These are phyloP conservation scores for Chlorospingus semifuscus DNA, from an alignment of 2,797 vertebrate genomes.

Conservation along the genomic window DNA sequence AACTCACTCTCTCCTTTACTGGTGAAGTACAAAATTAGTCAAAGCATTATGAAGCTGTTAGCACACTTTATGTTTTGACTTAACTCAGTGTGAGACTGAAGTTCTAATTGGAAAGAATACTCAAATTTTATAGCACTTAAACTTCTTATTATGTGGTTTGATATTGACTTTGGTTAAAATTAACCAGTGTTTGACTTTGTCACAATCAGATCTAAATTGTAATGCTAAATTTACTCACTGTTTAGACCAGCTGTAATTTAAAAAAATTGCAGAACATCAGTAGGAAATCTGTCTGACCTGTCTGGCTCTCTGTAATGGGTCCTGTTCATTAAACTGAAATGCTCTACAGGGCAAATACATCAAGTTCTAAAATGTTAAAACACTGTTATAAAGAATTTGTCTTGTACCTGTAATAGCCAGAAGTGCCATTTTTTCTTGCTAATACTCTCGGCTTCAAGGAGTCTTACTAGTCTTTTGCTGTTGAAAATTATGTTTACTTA, in stretches of 20 bases:
- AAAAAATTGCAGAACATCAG: slow-evolving; percentile 55
- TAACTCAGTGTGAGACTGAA: background rate
- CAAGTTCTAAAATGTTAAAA: slow-evolving; percentile 57
- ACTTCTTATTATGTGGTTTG: slow-evolving; percentile 40
- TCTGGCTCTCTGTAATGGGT: background rate
- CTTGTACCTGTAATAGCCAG: slow-evolving; percentile 57
- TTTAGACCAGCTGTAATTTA: slow-evolving; percentile 41
- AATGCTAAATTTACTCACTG: slow-evolving; percentile 53
- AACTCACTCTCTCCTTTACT: background rate
- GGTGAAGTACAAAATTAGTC: background rate
- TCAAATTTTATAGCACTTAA: slow-evolving; percentile 54
- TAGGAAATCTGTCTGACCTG: slow-evolving; percentile 39
- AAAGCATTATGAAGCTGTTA: background rate
- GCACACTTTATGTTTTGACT: background rate
- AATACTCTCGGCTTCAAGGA: slow-evolving; percentile 58
- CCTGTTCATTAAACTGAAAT: slow-evolving; percentile 56
- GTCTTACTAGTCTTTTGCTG: slow-evolving; percentile 62
- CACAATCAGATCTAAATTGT: slow-evolving; percentile 32
- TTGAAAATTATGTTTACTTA: slow-evolving; percentile 70
- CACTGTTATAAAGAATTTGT: slow-evolving; percentile 58
- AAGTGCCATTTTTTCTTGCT: slow-evolving; percentile 69
- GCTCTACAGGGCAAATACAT: slow-evolving; percentile 54
- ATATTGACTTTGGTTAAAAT: slow-evolving; percentile 43
- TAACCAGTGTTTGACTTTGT: slow-evolving; percentile 43
- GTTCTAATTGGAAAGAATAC: slow-evolving; percentile 26